Percentiles rank a stretch among this genome's conserved stretches.
Conservation (phyloP, 2,888 invertebrate species). For the Diadegma fenestrale region DNA sequence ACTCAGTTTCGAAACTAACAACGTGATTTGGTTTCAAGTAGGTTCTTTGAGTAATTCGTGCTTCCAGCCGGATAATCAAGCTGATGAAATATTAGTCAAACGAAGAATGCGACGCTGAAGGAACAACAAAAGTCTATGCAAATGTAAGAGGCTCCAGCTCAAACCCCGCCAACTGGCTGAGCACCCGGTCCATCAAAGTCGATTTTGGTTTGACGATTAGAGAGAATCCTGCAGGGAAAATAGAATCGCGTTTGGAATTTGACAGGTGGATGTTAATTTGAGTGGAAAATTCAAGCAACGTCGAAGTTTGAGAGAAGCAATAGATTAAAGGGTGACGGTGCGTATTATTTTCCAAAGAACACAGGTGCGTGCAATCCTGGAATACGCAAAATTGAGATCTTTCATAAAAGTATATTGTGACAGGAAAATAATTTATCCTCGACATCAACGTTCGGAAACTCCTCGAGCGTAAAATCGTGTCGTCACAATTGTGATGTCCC, state of each 20-base stretch:
- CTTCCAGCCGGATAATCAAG: background rate
- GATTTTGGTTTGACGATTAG: background rate
- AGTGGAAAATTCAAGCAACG: constrained; percentile 6
- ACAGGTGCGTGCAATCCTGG: background rate
- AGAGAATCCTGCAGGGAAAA: background rate
- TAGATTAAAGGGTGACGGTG: background rate
- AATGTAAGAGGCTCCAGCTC: background rate
- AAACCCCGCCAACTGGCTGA: background rate
- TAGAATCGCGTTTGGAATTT: background rate
- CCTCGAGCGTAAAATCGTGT: too few species aligned
- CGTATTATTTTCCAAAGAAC: constrained; percentile 6
- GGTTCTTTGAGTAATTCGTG: background rate
- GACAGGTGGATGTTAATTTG: constrained; percentile 8
- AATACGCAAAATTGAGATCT: background rate
- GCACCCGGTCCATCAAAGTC: background rate
- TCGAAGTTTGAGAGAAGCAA: constrained; percentile 14
- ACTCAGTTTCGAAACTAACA: background rate
- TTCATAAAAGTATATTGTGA: background rate
- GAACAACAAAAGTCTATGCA: constrained; percentile 7
- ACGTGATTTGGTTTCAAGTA: background rate
- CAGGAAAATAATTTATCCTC: too few species aligned
- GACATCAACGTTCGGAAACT: too few species aligned
- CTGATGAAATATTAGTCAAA: constrained; percentile 3
- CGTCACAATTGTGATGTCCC: too few species aligned
- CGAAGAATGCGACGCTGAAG: background rate